phyloP scores from a whole-genome alignment of 1,140 invertebrate genomes.

The Physella acuta region DNA sequence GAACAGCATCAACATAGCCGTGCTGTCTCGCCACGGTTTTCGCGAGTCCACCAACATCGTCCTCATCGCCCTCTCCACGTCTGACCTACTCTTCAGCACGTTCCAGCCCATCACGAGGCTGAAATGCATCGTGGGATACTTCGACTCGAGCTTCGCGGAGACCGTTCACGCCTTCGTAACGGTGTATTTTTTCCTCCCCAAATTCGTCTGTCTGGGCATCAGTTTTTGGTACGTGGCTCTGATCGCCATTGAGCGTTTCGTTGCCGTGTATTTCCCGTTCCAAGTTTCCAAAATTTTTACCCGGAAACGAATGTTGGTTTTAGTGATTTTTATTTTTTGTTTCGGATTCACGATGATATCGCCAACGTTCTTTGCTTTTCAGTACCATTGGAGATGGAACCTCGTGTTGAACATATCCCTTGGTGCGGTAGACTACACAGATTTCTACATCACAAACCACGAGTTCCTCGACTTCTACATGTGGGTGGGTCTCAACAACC shows the following conservation, averaged over 20 bases:
- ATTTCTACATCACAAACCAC: not conserved
- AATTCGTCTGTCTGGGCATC: slow-evolving; percentile 1
- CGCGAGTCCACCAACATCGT: slow-evolving; percentile 1
- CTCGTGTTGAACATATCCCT: not conserved
- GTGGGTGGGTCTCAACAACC: not conserved
- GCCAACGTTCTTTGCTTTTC: slow-evolving; percentile 7
- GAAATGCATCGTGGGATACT: not conserved
- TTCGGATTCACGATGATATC: not conserved
- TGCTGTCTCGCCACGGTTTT: not conserved
- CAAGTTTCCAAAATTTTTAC: not conserved
- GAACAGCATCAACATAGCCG: too few species aligned
- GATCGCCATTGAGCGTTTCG: not conserved
- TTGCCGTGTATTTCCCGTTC: not conserved
- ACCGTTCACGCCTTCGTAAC: not conserved
- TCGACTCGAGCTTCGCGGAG: not conserved
- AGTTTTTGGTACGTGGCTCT: slow-evolving; percentile 10
- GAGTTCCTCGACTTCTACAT: not conserved
- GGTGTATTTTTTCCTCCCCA: slow-evolving; percentile 6
- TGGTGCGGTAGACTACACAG: not conserved
- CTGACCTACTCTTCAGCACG: not conserved
- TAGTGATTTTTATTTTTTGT: not conserved
- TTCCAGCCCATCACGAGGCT: not conserved
- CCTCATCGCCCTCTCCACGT: not conserved
- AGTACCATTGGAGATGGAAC: not conserved
- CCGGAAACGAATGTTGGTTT: not conserved